A percentile compares a stretch with the other conserved stretches of the same genome.
These are phyloP conservation scores for Lepidocyrtinus sp. DNA, from an alignment of 2,888 invertebrate genomes.

Conservation along the genomic window DNA sequence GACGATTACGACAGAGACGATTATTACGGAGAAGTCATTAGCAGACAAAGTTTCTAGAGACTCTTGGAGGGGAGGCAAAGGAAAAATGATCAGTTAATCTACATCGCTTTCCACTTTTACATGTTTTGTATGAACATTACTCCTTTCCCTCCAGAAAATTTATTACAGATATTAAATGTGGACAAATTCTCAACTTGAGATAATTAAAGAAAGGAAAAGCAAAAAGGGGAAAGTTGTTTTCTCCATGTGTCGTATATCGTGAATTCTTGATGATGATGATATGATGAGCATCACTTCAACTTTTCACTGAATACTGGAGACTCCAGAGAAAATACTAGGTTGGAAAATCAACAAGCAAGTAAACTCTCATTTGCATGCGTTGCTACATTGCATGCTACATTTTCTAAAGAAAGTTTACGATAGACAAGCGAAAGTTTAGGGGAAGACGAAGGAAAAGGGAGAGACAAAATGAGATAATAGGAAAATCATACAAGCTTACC, in stretches of 20 bases:
- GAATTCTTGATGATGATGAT: too few species aligned
- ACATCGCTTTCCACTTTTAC: slow-evolving; percentile 8
- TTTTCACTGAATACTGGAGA: background rate
- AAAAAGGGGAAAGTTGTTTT: slow-evolving; percentile 8
- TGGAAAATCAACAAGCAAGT: slow-evolving; percentile 5
- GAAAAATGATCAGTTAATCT: background rate
- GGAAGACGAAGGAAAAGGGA: too few species aligned
- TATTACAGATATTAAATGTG: background rate
- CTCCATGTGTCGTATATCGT: too few species aligned
- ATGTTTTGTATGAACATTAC: too few species aligned
- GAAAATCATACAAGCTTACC: too few species aligned
- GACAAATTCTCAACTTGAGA: slow-evolving; percentile 1
- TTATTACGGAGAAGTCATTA: slow-evolving; percentile 1
- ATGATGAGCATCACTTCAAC: slow-evolving; percentile 4
- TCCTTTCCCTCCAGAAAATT: background rate
- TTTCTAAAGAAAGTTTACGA: too few species aligned
- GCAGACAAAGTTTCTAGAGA: background rate
- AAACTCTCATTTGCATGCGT: too few species aligned
- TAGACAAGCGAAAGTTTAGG: too few species aligned
- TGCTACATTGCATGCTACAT: too few species aligned
- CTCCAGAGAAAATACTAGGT: too few species aligned
- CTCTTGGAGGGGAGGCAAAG: background rate
- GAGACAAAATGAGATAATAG: too few species aligned
- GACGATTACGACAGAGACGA: too few species aligned
- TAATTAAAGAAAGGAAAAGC: background rate